These are phyloP conservation scores for Rotaria magnacalcarata DNA, from an alignment of 2,888 invertebrate species.

Conservation along the genomic window DNA sequence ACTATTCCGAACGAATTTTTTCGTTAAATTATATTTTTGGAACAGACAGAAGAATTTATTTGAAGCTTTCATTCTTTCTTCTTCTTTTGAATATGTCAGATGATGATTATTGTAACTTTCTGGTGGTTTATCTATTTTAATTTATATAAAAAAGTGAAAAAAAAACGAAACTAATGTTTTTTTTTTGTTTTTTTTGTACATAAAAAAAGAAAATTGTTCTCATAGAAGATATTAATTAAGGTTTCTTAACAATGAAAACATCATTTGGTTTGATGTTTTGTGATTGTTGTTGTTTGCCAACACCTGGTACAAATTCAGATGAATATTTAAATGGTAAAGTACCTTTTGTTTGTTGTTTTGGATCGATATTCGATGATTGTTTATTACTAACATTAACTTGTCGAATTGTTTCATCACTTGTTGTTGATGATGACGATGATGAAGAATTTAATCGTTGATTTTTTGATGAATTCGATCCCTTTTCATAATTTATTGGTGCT, in stretches of 20 bases:
- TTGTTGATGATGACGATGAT: neutral
- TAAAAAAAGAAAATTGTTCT: neutral
- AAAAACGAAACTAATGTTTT: neutral
- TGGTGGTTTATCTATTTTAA: neutral
- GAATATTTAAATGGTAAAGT: conserved; percentile 33
- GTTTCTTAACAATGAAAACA: neutral
- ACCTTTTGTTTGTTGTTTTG: neutral
- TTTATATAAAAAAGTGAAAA: neutral
- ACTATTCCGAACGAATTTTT: neutral
- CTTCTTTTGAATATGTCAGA: neutral
- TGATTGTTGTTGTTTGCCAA: neutral
- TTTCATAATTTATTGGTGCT: neutral
- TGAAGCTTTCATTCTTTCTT: neutral
- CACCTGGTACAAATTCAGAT: conserved; percentile 11
- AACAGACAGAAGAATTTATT: neutral
- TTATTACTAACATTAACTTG: neutral
- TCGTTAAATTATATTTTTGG: neutral
- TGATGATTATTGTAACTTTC: neutral
- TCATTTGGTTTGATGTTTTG: neutral
- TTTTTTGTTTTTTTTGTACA: neutral
- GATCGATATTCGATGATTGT: neutral
- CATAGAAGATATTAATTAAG: neutral
- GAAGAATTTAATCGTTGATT: neutral
- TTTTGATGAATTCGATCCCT: neutral
- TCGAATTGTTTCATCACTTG: conserved; percentile 36